phyloP scores from a whole-genome alignment of 2,888 invertebrate species.

The Corythucha ciliata region DNA sequence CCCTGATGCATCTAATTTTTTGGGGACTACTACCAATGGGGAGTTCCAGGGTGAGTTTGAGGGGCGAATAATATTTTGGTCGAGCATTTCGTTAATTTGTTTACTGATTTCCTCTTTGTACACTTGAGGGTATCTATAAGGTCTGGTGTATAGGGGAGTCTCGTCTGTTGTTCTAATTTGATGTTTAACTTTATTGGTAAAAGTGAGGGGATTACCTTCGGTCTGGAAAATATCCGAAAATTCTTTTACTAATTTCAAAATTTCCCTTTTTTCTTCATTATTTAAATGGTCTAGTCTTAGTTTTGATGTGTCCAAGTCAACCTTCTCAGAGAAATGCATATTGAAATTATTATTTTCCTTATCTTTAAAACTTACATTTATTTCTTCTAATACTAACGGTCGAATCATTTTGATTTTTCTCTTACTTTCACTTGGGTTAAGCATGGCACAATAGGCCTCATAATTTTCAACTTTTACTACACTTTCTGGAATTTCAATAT shows the following conservation, averaged over 20 bases:
- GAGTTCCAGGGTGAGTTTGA: slow-evolving; percentile 13
- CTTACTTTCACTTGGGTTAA: too few relatives aligned
- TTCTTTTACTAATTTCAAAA: slow-evolving; percentile 33
- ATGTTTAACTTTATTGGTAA: slow-evolving; percentile 38
- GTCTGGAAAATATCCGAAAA: slow-evolving; percentile 38
- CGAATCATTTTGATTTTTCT: too few relatives aligned
- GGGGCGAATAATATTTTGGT: slow-evolving; percentile 36
- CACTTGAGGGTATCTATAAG: slow-evolving; percentile 39
- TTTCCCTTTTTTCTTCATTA: slow-evolving; percentile 34
- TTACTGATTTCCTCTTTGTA: slow-evolving; percentile 39
- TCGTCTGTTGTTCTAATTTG: slow-evolving; percentile 37
- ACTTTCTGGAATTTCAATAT: too few relatives aligned
- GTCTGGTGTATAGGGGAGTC: slow-evolving; percentile 38
- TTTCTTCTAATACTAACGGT: too few relatives aligned
- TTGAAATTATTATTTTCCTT: too few relatives aligned
- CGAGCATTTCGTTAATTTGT: slow-evolving; percentile 38
- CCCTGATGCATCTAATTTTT: slow-evolving; percentile 20
- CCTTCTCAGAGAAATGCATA: too few relatives aligned
- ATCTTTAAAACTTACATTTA: too few relatives aligned
- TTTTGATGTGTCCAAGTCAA: too few relatives aligned
- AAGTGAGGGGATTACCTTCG: slow-evolving; percentile 36
- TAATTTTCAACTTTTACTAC: too few relatives aligned
- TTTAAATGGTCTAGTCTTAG: slow-evolving; percentile 33
- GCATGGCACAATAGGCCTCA: too few relatives aligned
- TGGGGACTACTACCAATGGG: slow-evolving; percentile 21